phyloP scores from a whole-genome alignment of 2,888 invertebrate species.

The Anthophora plumipes region DNA sequence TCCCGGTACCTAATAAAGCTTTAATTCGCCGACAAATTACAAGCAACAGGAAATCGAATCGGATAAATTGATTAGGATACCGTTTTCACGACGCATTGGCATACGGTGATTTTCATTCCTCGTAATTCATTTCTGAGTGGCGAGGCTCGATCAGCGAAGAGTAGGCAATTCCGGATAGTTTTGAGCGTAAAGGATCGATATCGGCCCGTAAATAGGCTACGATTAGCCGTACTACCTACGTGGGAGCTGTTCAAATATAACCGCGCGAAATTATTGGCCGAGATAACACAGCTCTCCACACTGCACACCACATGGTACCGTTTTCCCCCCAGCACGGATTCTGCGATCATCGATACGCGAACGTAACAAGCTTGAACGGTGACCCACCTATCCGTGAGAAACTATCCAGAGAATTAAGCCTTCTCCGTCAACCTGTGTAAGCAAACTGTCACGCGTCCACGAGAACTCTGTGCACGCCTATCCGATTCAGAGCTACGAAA shows the following conservation, averaged over 20 bases:
- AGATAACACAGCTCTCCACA: conserved; percentile 60
- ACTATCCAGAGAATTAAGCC: conserved; percentile 56
- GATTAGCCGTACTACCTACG: conserved; percentile 21
- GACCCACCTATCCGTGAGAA: conserved; percentile 70
- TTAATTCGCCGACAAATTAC: conserved; percentile 11
- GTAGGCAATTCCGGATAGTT: conserved; percentile 8
- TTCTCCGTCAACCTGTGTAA: conserved; percentile 36
- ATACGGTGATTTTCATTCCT: neutral
- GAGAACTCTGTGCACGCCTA: conserved; percentile 17
- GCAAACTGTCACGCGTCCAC: conserved; percentile 33
- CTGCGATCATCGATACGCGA: conserved; percentile 57
- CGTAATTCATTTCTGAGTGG: neutral
- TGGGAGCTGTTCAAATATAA: conserved; percentile 45
- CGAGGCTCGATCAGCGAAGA: neutral
- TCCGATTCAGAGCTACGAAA: conserved; percentile 35
- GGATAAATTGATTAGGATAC: conserved; percentile 12
- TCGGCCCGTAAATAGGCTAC: neutral
- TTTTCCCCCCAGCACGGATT: conserved; percentile 61
- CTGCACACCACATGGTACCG: conserved; percentile 42
- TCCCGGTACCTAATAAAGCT: too few species aligned
- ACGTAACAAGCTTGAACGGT: conserved; percentile 46
- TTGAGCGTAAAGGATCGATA: conserved; percentile 12
- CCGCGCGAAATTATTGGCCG: conserved; percentile 50
- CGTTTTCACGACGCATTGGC: neutral
- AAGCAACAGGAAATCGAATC: neutral